Evolutionary conservation across 1,140 invertebrate genomes (phyloP), one percentile per base, ranked within the genome.

Genomic region (Branchinecta lindahli): DNA sequence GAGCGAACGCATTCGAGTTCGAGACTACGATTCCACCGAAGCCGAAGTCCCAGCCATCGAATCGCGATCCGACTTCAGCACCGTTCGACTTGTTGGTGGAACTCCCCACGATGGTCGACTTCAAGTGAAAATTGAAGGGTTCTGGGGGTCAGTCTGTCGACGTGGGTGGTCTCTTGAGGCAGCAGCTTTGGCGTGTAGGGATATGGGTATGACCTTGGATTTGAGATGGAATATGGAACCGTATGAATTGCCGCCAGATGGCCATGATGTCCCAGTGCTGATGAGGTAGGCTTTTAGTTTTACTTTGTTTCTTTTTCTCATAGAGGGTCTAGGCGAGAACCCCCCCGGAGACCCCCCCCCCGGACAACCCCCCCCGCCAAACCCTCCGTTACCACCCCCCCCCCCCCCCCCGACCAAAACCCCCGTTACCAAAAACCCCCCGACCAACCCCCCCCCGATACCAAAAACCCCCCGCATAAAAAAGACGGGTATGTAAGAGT

Each of bases 101-200:
- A 87, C 85, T 0, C 82, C 81, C 44, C 82, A 85, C 66, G 91
- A 93, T 82, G 91, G 91, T 21, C 81, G 90, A 72, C 77, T 94
- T 44, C 90, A 93, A 81, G 83, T 92, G 74, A 76, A 70, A 70
- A 8, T 70, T 18, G 45, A 21, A 21, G 45, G 61, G 18, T 86
- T 86, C 78, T 99, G 96, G 96, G 96, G 96, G 67, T 96, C 94
- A 0, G 91, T 99, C 7, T 99, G 96, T 76, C 92, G 93, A 81
- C 91, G 98, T 77, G 89, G 88, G 44, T 99, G 96, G 94, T 95
- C 87, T 66, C 87, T 92, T n/a, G 82, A 86, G 66, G 88, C 94
- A 75, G 94, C 96, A 4, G 89, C 92, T 0, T 79, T 98, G 21
- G 94, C 92, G 0, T 98, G 96, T 77, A 91, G 96, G 80, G 94